These are phyloP conservation scores for Matsumyia berberina DNA, from an alignment of 2,888 invertebrate species.

Conservation along the genomic window DNA sequence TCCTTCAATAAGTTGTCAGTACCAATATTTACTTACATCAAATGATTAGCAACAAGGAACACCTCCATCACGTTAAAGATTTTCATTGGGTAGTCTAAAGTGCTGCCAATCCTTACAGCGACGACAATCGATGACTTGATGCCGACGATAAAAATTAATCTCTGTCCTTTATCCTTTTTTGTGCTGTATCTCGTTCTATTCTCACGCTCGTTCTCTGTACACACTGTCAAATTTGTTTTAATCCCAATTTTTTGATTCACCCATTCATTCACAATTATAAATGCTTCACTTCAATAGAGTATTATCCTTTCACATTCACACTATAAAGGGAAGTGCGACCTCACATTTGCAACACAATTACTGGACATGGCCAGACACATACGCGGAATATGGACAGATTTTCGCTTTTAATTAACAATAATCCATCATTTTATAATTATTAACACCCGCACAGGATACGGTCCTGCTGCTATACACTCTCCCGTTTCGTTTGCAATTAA, in stretches of 20 bases:
- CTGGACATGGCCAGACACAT: constrained; percentile 9
- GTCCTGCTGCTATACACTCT: not conserved
- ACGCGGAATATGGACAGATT: not conserved
- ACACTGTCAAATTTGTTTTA: constrained; percentile 38
- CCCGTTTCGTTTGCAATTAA: constrained; percentile 38
- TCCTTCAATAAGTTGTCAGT: too few relatives aligned
- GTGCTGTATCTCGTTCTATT: not conserved
- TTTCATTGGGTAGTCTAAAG: constrained; percentile 77
- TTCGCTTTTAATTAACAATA: constrained; percentile 54
- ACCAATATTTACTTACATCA: constrained; percentile 77
- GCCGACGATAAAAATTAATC: not conserved
- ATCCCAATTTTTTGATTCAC: constrained; percentile 24
- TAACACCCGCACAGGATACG: not conserved
- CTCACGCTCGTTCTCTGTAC: constrained; percentile 6
- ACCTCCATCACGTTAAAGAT: constrained; percentile 79
- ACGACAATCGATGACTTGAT: not conserved
- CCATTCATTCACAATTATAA: constrained; percentile 3
- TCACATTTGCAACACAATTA: constrained; percentile 8
- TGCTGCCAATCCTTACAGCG: constrained; percentile 19
- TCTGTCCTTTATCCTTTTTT: constrained; percentile 23
- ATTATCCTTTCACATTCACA: constrained; percentile 33
- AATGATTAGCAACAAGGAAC: constrained; percentile 80
- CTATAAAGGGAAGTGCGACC: constrained; percentile 6
- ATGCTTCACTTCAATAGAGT: constrained; percentile 20
- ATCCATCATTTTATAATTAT: constrained; percentile 56